phyloP scores from a whole-genome alignment of 2,113 vertebrate species.

The Panthera uncia region DNA sequence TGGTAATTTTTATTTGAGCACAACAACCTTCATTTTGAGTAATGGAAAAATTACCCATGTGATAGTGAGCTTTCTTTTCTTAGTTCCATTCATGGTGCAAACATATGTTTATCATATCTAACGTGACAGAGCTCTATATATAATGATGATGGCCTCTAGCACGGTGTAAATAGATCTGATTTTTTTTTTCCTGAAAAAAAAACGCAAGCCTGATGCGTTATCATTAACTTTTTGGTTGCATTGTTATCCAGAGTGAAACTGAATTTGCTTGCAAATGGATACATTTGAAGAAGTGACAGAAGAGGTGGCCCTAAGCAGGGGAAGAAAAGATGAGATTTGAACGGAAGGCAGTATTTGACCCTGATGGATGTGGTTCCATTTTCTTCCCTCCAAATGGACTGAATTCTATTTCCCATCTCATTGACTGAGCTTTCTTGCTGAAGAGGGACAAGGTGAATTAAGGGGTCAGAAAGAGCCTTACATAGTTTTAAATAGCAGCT shows the following conservation, averaged over 20 bases:
- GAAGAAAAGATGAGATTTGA: not conserved
- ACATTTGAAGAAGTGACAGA: not conserved
- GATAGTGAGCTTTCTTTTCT: not conserved
- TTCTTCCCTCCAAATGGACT: not conserved
- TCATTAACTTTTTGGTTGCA: slow-evolving; percentile 41
- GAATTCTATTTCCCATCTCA: not conserved
- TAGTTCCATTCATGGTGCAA: not conserved
- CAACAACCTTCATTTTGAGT: not conserved
- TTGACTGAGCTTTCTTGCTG: not conserved
- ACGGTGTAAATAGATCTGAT: not conserved
- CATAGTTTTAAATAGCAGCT: not conserved
- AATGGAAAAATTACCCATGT: not conserved
- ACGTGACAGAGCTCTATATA: not conserved
- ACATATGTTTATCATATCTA: not conserved
- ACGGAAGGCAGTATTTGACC: slow-evolving; percentile 26
- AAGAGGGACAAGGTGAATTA: not conserved
- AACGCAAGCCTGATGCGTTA: not conserved
- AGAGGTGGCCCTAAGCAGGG: not conserved
- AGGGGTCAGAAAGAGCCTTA: not conserved
- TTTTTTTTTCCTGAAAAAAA: not conserved
- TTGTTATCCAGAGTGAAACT: not conserved
- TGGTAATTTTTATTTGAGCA: not conserved
- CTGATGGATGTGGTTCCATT: accelerated
- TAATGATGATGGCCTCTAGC: not conserved
- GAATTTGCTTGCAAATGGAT: not conserved